Evolutionary conservation across 2,113 vertebrate species (phyloP).

Genomic region (Pluvianellus socialis): DNA sequence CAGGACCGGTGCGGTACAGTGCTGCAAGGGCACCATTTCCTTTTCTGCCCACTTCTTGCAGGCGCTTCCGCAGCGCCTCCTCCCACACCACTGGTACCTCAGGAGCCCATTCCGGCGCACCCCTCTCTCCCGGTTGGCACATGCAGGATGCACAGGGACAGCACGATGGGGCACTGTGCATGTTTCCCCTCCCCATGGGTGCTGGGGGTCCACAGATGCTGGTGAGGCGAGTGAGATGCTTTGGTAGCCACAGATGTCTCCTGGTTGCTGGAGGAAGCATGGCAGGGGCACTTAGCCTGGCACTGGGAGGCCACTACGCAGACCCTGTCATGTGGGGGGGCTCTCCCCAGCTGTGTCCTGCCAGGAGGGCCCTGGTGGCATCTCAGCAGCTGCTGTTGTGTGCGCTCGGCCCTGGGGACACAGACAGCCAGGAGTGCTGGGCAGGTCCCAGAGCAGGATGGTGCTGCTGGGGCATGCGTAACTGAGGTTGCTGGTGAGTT

Average conservation of each 20-base stretch:
- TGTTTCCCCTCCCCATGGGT: rapidly evolving
- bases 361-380: rapidly evolving
- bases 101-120: rapidly evolving
- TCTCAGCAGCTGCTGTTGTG: not conserved
- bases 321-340: rapidly evolving
- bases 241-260: rapidly evolving
- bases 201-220: rapidly evolving
- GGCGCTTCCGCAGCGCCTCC: too few species aligned
- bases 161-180: rapidly evolving
- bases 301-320: rapidly evolving
- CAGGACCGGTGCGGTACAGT: rapidly evolving
- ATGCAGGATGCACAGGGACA: too few species aligned
- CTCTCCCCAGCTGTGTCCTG: not conserved
- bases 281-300: not conserved
- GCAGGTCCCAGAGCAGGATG: rapidly evolving
- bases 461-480: not conserved
- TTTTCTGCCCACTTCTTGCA: rapidly evolving
- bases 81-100: rapidly evolving
- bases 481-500: rapidly evolving
- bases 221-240: rapidly evolving
- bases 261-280: rapidly evolving
- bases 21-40: rapidly evolving
- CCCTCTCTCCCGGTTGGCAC: not conserved
- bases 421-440: rapidly evolving
- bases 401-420: rapidly evolving